A percentile compares a stretch with the other conserved stretches of the same genome.
phyloP scores from a whole-genome alignment of 2,113 vertebrate genomes.

The Loxodonta africana region DNA sequence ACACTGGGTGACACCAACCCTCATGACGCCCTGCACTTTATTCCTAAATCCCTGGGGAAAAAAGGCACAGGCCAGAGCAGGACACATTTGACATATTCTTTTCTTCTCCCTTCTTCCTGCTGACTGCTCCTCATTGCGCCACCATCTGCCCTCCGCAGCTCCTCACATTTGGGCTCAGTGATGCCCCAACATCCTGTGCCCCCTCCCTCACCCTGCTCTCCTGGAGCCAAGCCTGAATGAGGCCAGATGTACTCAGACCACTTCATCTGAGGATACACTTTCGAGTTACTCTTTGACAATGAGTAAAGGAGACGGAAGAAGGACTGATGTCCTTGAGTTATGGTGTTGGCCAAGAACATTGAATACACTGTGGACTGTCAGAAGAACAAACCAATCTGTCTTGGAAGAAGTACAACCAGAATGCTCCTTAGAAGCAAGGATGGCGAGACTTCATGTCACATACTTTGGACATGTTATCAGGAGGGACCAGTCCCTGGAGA shows the following conservation, averaged over 20 bases:
- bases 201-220: not conserved
- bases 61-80: not conserved
- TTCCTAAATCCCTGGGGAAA: not conserved
- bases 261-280: not conserved
- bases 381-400: too few species aligned
- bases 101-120: not conserved
- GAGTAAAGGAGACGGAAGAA: too few species aligned
- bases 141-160: not conserved
- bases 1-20: too few species aligned
- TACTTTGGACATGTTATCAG: too few species aligned
- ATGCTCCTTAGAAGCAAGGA: too few species aligned
- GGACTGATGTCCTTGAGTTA: too few species aligned
- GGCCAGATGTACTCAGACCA: not conserved
- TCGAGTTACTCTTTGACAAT: not conserved
- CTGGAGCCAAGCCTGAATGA: not conserved
- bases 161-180: not conserved
- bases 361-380: too few species aligned
- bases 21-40: too few species aligned
- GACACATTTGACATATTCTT: not conserved
- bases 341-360: too few species aligned
- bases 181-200: not conserved
- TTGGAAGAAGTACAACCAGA: too few species aligned
- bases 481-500: too few species aligned
- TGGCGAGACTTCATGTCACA: too few species aligned
- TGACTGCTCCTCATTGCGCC: not conserved